Evolutionary conservation across 2,113 vertebrate genomes (phyloP), one percentile per base, ranked within the genome.

Genomic region (Neodontobutis hainanensis): DNA sequence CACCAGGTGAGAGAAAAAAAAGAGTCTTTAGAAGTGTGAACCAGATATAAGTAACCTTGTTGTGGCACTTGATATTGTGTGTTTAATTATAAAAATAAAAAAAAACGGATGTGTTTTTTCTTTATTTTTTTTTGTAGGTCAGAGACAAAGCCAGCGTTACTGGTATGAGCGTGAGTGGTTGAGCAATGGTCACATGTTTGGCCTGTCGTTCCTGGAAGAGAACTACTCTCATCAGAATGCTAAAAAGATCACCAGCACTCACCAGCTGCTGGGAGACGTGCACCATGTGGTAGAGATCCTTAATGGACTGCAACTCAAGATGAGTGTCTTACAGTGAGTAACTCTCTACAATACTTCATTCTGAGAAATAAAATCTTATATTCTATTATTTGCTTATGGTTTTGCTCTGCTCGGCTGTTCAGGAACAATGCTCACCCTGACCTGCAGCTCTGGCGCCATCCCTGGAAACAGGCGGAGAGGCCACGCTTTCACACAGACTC

Each of bases 111-210:
- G 19, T 27, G 47, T 68, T 68, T 36, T 0, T 16, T 35, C 36
- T 1, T 19, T 14, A 16, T 35, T 16, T 62, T 38, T 2, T 19
- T 52, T 67, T 86, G 66, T 60, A 99, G 97, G 96, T 90, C 95
- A 96, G 84, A 95, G 96, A 52, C 94, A 95, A 89, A 96, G 95
- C 80, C 88, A 95, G 74, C 95, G 95, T 67, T 97, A 97, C 83
- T 97, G 96, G 95, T 98, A 96, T 75, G 96, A 99, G 75, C 95
- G 95, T 56, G 95, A 97, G 46, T 99, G 96, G 97, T 76, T 99
- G 70, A 95, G 89, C 82, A 94, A 89, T 0, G 97, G 97, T 49
- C 95, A 95, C 80, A 98, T 99, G 95, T 95, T 95, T 43, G 96
- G 96, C 70, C 89, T 99, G 65, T 91, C 95, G 0, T 98, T 97